Evolutionary conservation across 2,888 invertebrate genomes (phyloP), one percentile per base, ranked within the genome.

Genomic region (Thera obeliscata): DNA sequence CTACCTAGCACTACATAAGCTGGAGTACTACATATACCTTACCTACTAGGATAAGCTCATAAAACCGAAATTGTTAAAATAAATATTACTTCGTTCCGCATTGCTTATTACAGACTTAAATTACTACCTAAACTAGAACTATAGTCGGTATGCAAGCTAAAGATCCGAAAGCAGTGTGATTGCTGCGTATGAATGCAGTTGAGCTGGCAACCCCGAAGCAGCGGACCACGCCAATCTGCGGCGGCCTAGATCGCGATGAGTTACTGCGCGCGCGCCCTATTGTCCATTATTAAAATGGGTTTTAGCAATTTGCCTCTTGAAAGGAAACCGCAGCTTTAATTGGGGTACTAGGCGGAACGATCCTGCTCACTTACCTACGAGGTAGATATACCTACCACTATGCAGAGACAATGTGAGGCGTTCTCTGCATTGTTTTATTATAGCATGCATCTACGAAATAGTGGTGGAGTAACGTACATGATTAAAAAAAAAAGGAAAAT

Each of bases 191-290:
- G 11, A 6, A 4, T 6, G 50, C 50, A 2, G 3, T 52, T 0
- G 12, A 56, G 56, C 35, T 43, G 62, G 64, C 4, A 67, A 38
- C 61, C 54, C 58, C 12, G 35, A n/a, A 58, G 59, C 5, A 7
- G 22, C n/a, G 60, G 55, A 55, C 9, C 48, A 57, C 61, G 69
- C 69, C 70, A 66, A 59, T 74, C 74, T 64, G 70, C 69, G 63
- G 67, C 70, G 74, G 61, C 74, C 74, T 70, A 71, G 64, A 70
- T 73, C 50, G 41, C 36, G 69, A 66, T 72, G 74, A 74, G 73
- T 71, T 70, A 71, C 69, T 71, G 56, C 12, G 62, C 56, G 22
- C 12, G 56, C 62, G 46, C 56, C 49, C 65, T 59, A 62, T 65
- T 70, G 60, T 66, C 56, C 56, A 61, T 69, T 67, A 73, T 71